phyloP scores from a whole-genome alignment of 53 echinoderm and acorn worm genomes.

The Apostichopus leukothele region DNA sequence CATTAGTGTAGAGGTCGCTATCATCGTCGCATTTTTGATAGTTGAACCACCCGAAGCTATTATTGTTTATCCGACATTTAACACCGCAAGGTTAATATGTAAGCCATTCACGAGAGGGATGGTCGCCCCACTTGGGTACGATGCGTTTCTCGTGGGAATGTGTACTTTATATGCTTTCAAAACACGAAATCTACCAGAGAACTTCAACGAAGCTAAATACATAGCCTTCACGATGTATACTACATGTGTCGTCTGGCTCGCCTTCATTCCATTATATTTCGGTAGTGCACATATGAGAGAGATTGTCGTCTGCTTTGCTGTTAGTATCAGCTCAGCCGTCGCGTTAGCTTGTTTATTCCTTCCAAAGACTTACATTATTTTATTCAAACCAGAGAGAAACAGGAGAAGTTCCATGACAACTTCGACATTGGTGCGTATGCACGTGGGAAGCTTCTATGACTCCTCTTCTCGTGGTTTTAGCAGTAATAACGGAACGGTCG shows the following conservation, averaged over 20 bases:
- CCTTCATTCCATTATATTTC: conserved; percentile 86
- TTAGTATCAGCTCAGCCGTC: conserved; percentile 90
- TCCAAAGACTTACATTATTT: conserved; percentile 91
- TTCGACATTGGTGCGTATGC: conserved; percentile 94
- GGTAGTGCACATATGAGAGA: conserved; percentile 70
- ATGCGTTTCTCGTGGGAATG: conserved; percentile 77
- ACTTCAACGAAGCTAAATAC: conserved; percentile 99
- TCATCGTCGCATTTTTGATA: conserved; percentile 68
- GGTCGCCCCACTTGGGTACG: conserved; percentile 81
- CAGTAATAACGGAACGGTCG: conserved; percentile 73
- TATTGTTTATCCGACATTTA: conserved; percentile 61
- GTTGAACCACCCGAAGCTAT: conserved; percentile 77
- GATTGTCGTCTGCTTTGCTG: conserved; percentile 87
- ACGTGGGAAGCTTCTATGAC: conserved; percentile 94
- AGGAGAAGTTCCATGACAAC: conserved; percentile 95
- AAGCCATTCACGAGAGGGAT: conserved; percentile 56
- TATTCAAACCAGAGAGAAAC: conserved; percentile 91
- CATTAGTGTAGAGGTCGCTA: conserved; percentile 68
- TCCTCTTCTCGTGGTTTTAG: conserved; percentile 74
- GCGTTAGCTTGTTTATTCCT: conserved; percentile 90
- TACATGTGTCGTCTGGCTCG: conserved; percentile 91
- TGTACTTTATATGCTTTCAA: conserved; percentile 98
- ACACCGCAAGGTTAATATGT: conserved; percentile 54
- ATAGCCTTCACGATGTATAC: conserved; percentile 99
- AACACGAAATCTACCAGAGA: conserved; percentile 90